Evolutionary conservation across 2,797 vertebrate genomes (phyloP), one percentile per base, ranked within the genome.

Genomic region (Oryzias sinensis): DNA sequence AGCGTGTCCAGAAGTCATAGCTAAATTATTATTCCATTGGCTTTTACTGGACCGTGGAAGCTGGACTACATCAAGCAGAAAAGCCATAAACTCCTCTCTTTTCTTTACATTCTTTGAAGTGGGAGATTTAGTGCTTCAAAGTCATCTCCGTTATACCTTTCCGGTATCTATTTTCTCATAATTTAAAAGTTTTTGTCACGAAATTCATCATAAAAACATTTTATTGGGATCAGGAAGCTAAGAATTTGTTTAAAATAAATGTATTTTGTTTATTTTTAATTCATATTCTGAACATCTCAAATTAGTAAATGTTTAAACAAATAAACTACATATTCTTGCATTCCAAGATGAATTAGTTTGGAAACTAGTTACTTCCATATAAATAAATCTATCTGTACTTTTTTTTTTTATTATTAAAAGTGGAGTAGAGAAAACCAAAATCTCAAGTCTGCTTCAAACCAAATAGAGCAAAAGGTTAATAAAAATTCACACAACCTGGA

Each of bases 1-100:
- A 64, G 64, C 45, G 25, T 45, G 49, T 73, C 51, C 59, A 9
- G 11, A 48, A 57, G 43, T 69, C 43, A 55, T 62, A 50, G 60
- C 63, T 37, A 40, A 1, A 4, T 62, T 59, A 24, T 41, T 66
- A 52, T 56, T 74, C 24, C 37, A 1, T 47, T 56, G 15, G 17
- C 14, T 52, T 37, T 74, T 56, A 72, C 59, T 47, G 33, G 59
- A 11, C 44, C 44, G 33, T 52, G 18, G 15, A n/a, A 4, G 43
- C 7, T 53, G 6, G 16, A 53, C 72, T 51, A 50, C 37, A 51
- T 67, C 67, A 29, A 43, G 43, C 58, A 56, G 47, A 45, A 70
- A 66, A 65, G 49, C 41, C 53, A 33, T 41, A 59, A 51, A 15
- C 25, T 1, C 45, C 11, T 58, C n/a, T 27, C 24, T 41, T 70